A percentile compares a stretch with the other conserved stretches of the same genome.
These are phyloP conservation scores for Cossypha dichroa DNA, from an alignment of 2,797 vertebrate species.

Conservation along the genomic window DNA sequence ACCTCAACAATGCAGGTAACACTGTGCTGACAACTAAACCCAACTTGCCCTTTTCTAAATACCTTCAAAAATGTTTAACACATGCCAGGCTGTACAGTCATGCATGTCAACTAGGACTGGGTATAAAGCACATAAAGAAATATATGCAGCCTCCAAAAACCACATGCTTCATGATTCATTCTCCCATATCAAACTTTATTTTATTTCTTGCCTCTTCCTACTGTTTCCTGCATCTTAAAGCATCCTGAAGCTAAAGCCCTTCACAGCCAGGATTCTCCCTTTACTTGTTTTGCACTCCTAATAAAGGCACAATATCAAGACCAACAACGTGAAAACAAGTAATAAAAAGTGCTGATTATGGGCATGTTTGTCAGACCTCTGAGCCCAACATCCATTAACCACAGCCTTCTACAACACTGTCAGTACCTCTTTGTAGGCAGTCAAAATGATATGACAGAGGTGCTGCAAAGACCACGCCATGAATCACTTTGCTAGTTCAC, in stretches of 20 bases:
- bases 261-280: background rate
- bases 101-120: background rate
- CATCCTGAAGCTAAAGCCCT: background rate
- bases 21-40: background rate
- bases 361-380: background rate
- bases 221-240: background rate
- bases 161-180: constrained; percentile 7
- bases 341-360: background rate
- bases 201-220: background rate
- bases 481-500: background rate
- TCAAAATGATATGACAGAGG: background rate
- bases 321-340: background rate
- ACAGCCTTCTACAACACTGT: background rate
- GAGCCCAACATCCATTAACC: background rate
- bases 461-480: background rate
- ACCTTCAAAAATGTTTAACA: background rate
- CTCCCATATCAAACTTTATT: background rate
- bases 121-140: background rate
- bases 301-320: background rate
- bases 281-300: background rate
- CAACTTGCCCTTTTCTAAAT: background rate
- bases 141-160: constrained; percentile 23
- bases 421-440: background rate
- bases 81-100: background rate
- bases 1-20: background rate